phyloP scores from a whole-genome alignment of 2,888 invertebrate genomes.

The Machimus rusticus region DNA sequence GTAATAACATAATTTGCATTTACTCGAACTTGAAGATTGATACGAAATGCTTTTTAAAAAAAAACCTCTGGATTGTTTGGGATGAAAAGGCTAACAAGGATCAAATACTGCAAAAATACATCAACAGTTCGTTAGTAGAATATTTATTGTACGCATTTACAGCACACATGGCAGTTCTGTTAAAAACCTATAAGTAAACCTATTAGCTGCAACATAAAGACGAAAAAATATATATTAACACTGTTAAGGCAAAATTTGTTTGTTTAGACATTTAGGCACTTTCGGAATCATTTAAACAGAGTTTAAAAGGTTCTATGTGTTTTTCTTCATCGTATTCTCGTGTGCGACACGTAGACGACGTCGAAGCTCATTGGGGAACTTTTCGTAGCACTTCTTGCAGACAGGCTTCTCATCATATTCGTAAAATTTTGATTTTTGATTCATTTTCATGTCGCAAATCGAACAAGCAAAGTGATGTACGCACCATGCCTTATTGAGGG shows the following conservation, averaged over 20 bases:
- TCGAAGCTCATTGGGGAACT: conserved; percentile 92
- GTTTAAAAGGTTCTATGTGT: conserved; percentile 1
- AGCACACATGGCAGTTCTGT: conserved; percentile 22
- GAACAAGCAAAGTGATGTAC: conserved; percentile 98
- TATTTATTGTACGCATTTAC: not conserved
- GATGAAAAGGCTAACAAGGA: not conserved
- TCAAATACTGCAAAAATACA: not conserved
- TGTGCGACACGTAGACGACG: conserved; percentile 90
- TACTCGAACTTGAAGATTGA: too few species aligned
- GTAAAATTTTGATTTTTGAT: conserved; percentile 97
- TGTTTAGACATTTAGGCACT: conserved; percentile 18
- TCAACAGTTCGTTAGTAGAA: not conserved
- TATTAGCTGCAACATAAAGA: not conserved
- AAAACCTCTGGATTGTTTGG: not conserved
- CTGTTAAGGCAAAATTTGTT: not conserved
- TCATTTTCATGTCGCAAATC: conserved; percentile 94
- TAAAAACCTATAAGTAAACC: not conserved
- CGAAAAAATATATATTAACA: not conserved
- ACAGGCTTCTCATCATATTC: conserved; percentile 98
- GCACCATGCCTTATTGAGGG: conserved; percentile 99
- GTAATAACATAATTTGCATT: too few species aligned
- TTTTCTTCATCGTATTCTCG: conserved; percentile 75
- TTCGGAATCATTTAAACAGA: not conserved
- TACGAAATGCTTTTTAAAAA: too few species aligned
- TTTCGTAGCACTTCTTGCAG: conserved; percentile 98